Percentiles rank a stretch among this genome's conserved stretches.
These are phyloP conservation scores for Apostichopus californicus DNA, from an alignment of 35 echinoderm and acorn worm species.

Conservation along the genomic window DNA sequence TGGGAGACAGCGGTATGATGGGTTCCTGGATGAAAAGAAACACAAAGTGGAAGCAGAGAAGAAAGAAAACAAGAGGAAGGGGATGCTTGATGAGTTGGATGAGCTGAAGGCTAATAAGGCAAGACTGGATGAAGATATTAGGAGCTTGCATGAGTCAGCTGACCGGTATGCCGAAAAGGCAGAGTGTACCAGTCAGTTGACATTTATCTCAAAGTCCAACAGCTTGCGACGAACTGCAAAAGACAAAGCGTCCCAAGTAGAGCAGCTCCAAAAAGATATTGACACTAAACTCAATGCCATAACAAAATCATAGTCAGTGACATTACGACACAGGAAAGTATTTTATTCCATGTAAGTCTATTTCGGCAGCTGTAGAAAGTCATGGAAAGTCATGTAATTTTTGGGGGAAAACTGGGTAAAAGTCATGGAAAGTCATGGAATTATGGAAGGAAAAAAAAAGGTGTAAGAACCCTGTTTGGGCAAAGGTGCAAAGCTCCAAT, in stretches of 20 bases:
- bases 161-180: slow-evolving; percentile 72
- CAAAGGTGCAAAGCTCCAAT: too few relatives aligned
- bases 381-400: slow-evolving; percentile 62
- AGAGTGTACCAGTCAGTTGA: slow-evolving; percentile 58
- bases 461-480: neutral
- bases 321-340: neutral
- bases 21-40: slow-evolving; percentile 67
- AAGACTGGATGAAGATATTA: slow-evolving; percentile 66
- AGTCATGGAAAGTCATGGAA: slow-evolving; percentile 48
- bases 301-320: slow-evolving; percentile 40
- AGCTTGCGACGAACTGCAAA: slow-evolving; percentile 65
- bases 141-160: slow-evolving; percentile 62
- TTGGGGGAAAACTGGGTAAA: neutral
- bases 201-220: slow-evolving; percentile 67
- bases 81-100: slow-evolving; percentile 52
- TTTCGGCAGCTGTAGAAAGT: neutral
- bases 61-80: slow-evolving; percentile 53
- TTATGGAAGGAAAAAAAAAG: neutral
- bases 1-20: slow-evolving; percentile 63
- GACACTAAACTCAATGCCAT: slow-evolving; percentile 54
- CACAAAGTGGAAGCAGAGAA: slow-evolving; percentile 38
- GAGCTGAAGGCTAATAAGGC: slow-evolving; percentile 61
- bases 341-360: neutral
- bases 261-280: slow-evolving; percentile 40
- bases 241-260: slow-evolving; percentile 24